Percentiles rank a stretch among this genome's conserved stretches.
Evolutionary conservation across 1,140 invertebrate genomes (phyloP).

Genomic region (Drosophila asahinai): DNA sequence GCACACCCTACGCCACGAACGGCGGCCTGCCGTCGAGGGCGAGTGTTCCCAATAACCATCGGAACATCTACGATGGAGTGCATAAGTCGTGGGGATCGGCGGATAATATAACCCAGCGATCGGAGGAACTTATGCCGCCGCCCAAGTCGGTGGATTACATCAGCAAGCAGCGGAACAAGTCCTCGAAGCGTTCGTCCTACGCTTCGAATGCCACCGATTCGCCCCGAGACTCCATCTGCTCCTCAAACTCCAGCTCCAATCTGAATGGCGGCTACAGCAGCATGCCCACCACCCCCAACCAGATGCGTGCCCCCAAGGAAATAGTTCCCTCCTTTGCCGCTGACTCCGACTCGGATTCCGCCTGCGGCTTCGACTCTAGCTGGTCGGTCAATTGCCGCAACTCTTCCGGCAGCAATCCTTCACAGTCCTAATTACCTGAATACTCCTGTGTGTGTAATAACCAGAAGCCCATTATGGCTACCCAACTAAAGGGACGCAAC

Average conservation of each 20-base stretch:
- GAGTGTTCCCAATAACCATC: conserved; percentile 78
- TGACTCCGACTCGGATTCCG: conserved; percentile 91
- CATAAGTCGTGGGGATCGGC: conserved; percentile 95
- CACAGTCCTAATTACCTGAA: conserved; percentile 37
- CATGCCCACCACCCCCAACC: conserved; percentile 88
- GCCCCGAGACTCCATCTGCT: conserved; percentile 78
- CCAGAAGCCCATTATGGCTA: conserved; percentile 14
- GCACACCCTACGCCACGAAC: conserved; percentile 65
- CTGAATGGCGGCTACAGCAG: conserved; percentile 85
- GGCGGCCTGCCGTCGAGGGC: conserved; percentile 55
- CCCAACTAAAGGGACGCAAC: conserved; percentile 7
- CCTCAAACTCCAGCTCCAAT: conserved; percentile 78
- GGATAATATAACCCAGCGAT: conserved; percentile 89
- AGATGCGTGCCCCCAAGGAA: conserved; percentile 84
- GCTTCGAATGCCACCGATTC: conserved; percentile 75
- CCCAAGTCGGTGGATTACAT: conserved; percentile 88
- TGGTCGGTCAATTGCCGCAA: conserved; percentile 86
- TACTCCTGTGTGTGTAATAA: background rate
- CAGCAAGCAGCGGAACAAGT: conserved; percentile 86
- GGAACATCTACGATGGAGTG: conserved; percentile 85
- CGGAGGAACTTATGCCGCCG: conserved; percentile 89
- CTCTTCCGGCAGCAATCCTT: conserved; percentile 59
- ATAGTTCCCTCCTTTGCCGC: conserved; percentile 54
- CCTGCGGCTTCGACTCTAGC: conserved; percentile 91
- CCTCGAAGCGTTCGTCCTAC: conserved; percentile 88